Base-by-base conservation (phyloP, 2,797 vertebrate genomes). In the Labeo calbasu region DNA sequence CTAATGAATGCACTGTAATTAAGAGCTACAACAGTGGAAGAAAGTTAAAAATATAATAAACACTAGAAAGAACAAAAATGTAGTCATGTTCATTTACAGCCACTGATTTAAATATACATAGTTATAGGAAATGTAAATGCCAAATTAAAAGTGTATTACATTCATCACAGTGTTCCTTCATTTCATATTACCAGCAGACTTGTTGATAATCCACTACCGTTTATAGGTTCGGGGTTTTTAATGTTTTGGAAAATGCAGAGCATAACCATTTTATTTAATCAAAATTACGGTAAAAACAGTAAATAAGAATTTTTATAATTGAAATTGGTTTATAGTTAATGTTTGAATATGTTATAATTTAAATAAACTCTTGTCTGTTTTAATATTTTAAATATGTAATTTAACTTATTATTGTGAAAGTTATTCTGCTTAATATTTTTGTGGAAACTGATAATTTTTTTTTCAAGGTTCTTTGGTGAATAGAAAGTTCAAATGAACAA, bases 241-340 rank as follows among this genome's bases (percentile, higher is more conserved):
- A n/a, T 57, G 55, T 57, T 57, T n/a, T 3, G 21, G 10, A 57
- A 11, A 13, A 61, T 50, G 70, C 15, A 28, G n/a, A n/a, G n/a
- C n/a, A n/a, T n/a, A n/a, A n/a, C n/a, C n/a, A n/a, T n/a, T 73
- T 73, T 53, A 53, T 32, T 73, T 73, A 32, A 51, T 53, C 5
- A 6, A 28, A 14, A 61, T 61, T 25, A 25, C 11, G 23, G 11
- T 7, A 43, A n/a, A 32, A 65, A 7, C 14, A 12, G 15, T 71
- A 25, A 51, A 19, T 51, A 10, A 50, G 4, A 72, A 51, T 32
- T 32, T 32, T 32, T 32, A 32, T 32, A 32, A 51, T 51, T 32
- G 32, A 36, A 51, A 5, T 32, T 32, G 3, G 2, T 32, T 32
- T 32, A 1, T 32, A 32, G 28, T 1, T 32, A 32, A 32, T 32